Base-by-base conservation (phyloP, 2,888 invertebrate genomes). In the Agelastica alni region DNA sequence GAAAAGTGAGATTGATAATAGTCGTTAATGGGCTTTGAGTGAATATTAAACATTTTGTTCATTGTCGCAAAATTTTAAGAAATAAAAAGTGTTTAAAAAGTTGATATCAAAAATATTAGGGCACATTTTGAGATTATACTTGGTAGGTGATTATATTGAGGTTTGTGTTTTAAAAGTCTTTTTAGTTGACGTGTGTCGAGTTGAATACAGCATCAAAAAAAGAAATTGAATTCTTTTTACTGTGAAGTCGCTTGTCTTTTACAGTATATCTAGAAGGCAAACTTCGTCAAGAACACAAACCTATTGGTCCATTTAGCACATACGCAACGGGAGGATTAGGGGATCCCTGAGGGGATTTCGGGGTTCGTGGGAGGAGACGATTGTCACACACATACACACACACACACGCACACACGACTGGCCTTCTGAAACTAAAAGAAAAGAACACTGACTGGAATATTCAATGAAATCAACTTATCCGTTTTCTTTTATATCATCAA, bases 401-500 rank as follows among this genome's bases (percentile, higher is more conserved):
- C 64, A 63, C 65, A 60, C 63, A 68, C 64, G 64, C 70, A 71
- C 72, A 74, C 74, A 74, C 74, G 73, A 73, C 69, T 71, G 71
- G 70, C 70, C 72, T 73, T 72, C 69, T 67, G 67, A 67, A 73
- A 74, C 71, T 71, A 71, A 73, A 72, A 71, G 72, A 74, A 39
- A 72, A 72, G 72, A 72, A 69, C 69, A 73, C 72, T 75, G 75
- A 75, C 75, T 74, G 66, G 75, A 75, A 75, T 75, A 75, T 75
- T 74, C 73, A 73, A 75, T 75, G 72, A 75, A 75, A 75, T 75
- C 75, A 75, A 73, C 73, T 72, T 70, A 67, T 65, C 67, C 67
- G 63, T 65, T 65, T n/a, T 67, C 69, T 69, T 71, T 70, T 69
- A 68, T 70, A 70, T 70, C 69, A 72, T 74, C 73, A 73, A 73